Evolutionary conservation across 2,888 invertebrate species (phyloP).

Genomic region (Tenthredo distinguenda): DNA sequence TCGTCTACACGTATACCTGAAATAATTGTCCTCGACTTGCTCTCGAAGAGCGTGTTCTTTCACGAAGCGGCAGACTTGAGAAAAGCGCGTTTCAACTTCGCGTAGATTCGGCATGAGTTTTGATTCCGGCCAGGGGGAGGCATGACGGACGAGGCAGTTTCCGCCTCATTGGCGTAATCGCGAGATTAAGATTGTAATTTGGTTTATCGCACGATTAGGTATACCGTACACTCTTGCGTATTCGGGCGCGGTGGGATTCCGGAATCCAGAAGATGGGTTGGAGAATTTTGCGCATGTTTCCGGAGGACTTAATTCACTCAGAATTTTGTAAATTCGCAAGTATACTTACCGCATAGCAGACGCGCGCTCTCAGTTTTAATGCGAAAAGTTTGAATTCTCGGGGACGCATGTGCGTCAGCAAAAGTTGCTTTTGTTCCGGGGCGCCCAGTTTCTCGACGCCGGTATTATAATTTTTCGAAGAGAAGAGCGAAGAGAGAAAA

Average conservation of each 20-base stretch:
- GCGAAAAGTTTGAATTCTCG: slow-evolving; percentile 21
- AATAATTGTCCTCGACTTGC: not conserved
- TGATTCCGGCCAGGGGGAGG: not conserved
- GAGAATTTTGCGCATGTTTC: not conserved
- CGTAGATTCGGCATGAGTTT: too few species aligned
- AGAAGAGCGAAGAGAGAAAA: not conserved
- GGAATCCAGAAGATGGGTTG: not conserved
- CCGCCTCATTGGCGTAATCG: slow-evolving; percentile 18
- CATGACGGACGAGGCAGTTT: not conserved
- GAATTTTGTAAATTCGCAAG: slow-evolving; percentile 17
- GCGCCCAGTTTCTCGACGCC: not conserved
- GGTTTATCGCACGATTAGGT: slow-evolving; percentile 17
- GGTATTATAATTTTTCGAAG: not conserved
- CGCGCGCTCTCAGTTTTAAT: not conserved
- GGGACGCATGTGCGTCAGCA: not conserved
- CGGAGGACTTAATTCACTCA: not conserved
- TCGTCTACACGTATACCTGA: not conserved
- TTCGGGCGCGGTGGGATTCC: not conserved
- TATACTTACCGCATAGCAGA: slow-evolving; percentile 17
- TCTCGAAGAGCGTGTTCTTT: not conserved
- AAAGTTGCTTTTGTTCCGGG: slow-evolving; percentile 12
- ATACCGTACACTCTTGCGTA: not conserved
- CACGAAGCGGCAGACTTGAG: not conserved
- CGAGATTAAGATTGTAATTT: not conserved
- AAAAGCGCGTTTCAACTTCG: not conserved